Evolutionary conservation across 2,113 vertebrate genomes (phyloP), one percentile per base, ranked within the genome.

Genomic region (Delphinus delphis): DNA sequence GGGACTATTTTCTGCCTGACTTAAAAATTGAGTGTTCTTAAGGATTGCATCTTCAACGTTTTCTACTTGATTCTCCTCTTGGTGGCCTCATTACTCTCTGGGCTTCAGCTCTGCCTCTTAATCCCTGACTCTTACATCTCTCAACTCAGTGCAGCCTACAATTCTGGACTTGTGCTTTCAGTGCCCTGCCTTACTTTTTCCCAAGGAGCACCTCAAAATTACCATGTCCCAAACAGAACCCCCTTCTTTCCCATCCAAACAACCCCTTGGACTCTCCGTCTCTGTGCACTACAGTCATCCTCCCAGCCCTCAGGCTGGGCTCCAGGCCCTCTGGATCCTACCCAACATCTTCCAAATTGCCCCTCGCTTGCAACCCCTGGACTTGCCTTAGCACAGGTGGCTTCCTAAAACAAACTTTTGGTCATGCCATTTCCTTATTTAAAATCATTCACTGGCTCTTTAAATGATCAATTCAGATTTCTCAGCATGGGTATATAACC

Each of bases 381-480:
- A 18, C 20, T 10, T 53, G 28, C 8, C 28, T 65, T 20, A 8
- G 20, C 3, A 26, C 13, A 53, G 13, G 6, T 33, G 76, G 23
- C 15, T 83, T 95, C 63, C 31, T 74, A 92, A 93, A 67, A 47
- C 13, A 60, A 84, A 47, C 8, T 9, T 79, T 85, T 82, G 2
- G 6, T 67, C 18, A 18, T 60, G 38, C 31, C 14, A 33, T 44
- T 95, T 89, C 28, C 38, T 80, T 47, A 44, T 71, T 91, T 93
- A 84, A 93, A 90, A 93, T n/a, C 6, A 15, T 68, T 41, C 50
- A 63, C 6, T 62, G 67, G 31, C 8, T 47, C n/a, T 96, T 80
- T 87, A 31, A 71, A 94, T 83, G n/a, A 70, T 53, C 68, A 33
- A 93, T 38, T 74, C 38, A 88, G 10, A 62, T 36, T 95, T 96